Conservation (phyloP, 2,888 invertebrate species). For the Melipona bicolor region DNA sequence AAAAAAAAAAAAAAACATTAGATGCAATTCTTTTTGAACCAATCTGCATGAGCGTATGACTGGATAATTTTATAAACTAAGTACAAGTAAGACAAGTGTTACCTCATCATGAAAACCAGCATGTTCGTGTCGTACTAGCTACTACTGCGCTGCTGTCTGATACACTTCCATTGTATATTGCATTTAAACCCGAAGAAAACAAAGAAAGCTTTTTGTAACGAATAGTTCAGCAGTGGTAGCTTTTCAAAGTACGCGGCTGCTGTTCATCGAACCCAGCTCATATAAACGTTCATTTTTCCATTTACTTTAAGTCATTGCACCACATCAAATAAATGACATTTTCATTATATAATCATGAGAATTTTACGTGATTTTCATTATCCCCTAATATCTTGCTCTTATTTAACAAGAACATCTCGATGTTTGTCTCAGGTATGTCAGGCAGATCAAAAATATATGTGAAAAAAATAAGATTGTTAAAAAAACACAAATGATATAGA, state of each 20-base stretch:
- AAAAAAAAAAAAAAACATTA: constrained; percentile 48
- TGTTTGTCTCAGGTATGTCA: background rate
- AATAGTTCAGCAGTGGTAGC: constrained; percentile 73
- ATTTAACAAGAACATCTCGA: background rate
- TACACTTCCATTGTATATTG: constrained; percentile 79
- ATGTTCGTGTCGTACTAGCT: constrained; percentile 74
- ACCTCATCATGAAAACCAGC: constrained; percentile 84
- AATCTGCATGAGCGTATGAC: constrained; percentile 84
- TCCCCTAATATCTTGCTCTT: constrained; percentile 24
- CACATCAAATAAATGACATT: constrained; percentile 85
- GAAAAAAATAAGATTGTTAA: background rate
- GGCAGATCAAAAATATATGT: background rate
- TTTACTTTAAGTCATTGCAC: constrained; percentile 85
- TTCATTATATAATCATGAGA: constrained; percentile 81
- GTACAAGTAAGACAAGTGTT: constrained; percentile 85
- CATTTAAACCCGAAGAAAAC: constrained; percentile 72
- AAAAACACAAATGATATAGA: background rate
- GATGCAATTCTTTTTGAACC: constrained; percentile 68
- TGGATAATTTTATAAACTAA: constrained; percentile 85
- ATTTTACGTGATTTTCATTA: constrained; percentile 63
- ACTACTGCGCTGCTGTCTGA: constrained; percentile 76
- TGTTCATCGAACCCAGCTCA: constrained; percentile 83
- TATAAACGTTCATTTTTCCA: constrained; percentile 84
- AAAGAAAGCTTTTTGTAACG: constrained; percentile 69
- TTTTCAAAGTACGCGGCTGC: constrained; percentile 70